Base-by-base conservation (phyloP, 2,113 vertebrate species). In the Saguinus imperator region DNA sequence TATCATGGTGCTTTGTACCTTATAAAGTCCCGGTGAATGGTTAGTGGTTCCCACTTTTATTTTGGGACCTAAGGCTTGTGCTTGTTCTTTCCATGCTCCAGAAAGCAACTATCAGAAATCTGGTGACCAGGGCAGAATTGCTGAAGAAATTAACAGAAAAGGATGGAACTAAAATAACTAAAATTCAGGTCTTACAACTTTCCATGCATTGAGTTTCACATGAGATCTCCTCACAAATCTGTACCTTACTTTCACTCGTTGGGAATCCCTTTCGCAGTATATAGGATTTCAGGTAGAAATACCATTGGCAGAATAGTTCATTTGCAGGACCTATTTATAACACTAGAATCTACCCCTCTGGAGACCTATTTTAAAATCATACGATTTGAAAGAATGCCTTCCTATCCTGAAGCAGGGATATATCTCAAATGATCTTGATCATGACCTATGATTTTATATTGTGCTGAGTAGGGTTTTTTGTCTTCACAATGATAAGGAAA, bases 61-160 rank as follows among this genome's bases (percentile, higher is more conserved):
- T 94, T 89, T 76, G n/a, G 25, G 16, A 87, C 35, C 58, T 35
- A 90, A 58, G 20, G 2, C 18, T 90, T 68, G 58, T n/a, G 3
- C 1, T 45, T 57, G 16, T 57, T 13, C 25, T 66, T 93, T 45
- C 68, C 18, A 85, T 61, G 29, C 1, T 40, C 70, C 13, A 1
- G 68, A 81, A 90, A 81, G 17, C 32, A 94, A 85, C 14, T 10
- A 73, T 80, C 32, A 87, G 73, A 82, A 94, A 84, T 57, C 48
- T 61, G 37, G 37, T 64, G 17, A 83, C 94, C 72, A 93, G 66
- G 68, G 86, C 48, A 96, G 61, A 95, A 76, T 88, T 77, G 70
- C 29, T 50, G 80, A 89, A 89, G n/a, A 93, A 94, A 85, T 73
- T 72, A 94, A 75, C 29, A 87, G 76, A 45, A 72, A 91, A 84